Percentiles rank a stretch among this genome's conserved stretches.
Evolutionary conservation across 2,888 invertebrate genomes (phyloP).

Genomic region (Minunthozetes semirufus): DNA sequence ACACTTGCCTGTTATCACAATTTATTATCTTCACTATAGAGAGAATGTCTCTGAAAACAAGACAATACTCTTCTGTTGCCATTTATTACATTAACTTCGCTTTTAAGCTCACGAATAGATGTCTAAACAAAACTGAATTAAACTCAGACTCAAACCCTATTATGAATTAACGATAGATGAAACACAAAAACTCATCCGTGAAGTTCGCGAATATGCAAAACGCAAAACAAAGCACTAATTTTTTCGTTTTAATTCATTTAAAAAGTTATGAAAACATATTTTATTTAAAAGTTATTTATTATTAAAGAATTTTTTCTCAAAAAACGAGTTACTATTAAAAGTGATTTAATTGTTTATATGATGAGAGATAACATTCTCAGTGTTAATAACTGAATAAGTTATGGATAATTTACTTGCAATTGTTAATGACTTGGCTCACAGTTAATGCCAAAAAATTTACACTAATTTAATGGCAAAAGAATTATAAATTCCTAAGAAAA

Average conservation of each 20-base stretch:
- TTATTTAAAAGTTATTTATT: too few relatives aligned
- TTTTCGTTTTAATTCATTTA: background rate
- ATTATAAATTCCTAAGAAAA: slow-evolving; percentile 4
- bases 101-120: slow-evolving; percentile 16
- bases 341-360: slow-evolving; percentile 3
- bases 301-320: too few relatives aligned
- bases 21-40: slow-evolving; percentile 16
- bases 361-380: slow-evolving; percentile 2
- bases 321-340: background rate
- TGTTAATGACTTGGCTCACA: background rate
- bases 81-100: slow-evolving; percentile 15
- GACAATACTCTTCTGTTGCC: slow-evolving; percentile 2
- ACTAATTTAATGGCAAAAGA: background rate
- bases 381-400: slow-evolving; percentile 22
- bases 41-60: slow-evolving; percentile 21
- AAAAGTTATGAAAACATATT: background rate
- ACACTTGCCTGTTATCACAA: slow-evolving; percentile 27
- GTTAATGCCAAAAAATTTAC: background rate
- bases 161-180: background rate
- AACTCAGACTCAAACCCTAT: background rate
- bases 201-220: background rate
- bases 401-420: slow-evolving; percentile 17
- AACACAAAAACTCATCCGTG: background rate
- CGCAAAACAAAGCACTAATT: background rate
- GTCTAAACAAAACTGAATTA: slow-evolving; percentile 10